These are phyloP conservation scores for Pardosa pseudoannulata DNA, from an alignment of 2,888 invertebrate species.

Conservation along the genomic window DNA sequence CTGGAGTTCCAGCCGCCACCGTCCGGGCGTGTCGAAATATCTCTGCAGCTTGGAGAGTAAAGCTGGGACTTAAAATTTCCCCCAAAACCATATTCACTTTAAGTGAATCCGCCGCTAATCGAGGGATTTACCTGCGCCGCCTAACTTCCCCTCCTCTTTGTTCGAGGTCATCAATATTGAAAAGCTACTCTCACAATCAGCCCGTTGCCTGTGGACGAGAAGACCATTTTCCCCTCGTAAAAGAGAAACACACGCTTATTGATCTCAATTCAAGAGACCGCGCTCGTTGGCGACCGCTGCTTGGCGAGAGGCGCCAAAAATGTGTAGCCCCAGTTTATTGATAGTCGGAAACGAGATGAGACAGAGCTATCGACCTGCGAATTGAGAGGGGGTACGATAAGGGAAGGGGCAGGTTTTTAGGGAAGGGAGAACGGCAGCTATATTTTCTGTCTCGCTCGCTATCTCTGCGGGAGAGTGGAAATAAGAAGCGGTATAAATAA, in stretches of 20 bases:
- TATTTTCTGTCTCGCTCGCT: too few species aligned
- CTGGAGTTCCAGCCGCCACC: too few species aligned
- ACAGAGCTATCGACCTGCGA: not conserved
- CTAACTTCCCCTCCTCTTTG: not conserved
- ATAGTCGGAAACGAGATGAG: not conserved
- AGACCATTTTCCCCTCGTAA: not conserved
- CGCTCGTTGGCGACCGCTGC: not conserved
- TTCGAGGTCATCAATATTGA: not conserved
- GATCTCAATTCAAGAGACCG: not conserved
- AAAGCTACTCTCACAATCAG: not conserved
- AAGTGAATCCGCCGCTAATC: not conserved
- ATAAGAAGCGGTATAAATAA: too few species aligned
- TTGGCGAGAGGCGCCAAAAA: not conserved
- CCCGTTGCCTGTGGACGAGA: not conserved
- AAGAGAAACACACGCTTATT: not conserved
- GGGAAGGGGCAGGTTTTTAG: not conserved
- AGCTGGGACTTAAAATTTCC: too few species aligned
- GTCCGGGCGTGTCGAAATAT: too few species aligned
- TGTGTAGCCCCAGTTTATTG: not conserved
- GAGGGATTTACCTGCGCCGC: not conserved
- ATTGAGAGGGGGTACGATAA: slow-evolving; percentile 1
- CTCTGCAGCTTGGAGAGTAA: too few species aligned
- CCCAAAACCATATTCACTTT: not conserved
- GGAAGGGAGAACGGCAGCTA: not conserved
- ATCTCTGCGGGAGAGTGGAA: too few species aligned